phyloP scores from a whole-genome alignment of 2,888 invertebrate species.

The Acrocera orbiculus region DNA sequence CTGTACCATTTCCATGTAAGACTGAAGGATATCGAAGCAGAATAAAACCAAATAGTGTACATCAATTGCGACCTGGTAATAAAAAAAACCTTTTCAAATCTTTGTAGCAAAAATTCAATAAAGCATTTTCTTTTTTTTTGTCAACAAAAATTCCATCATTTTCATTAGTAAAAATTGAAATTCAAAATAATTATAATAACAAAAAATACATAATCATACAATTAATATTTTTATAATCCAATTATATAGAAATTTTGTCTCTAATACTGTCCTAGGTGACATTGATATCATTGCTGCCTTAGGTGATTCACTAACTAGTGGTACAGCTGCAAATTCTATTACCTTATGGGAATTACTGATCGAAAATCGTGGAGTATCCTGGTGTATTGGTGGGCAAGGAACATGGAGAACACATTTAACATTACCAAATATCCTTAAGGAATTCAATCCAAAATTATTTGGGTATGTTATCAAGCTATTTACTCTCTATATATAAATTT shows the following conservation, averaged over 20 bases:
- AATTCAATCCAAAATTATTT: conserved; percentile 42
- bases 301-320: conserved; percentile 43
- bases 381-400: conserved; percentile 34
- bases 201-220: too few relatives aligned
- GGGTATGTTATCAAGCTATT: conserved; percentile 29
- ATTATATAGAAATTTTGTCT: too few relatives aligned
- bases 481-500: too few relatives aligned
- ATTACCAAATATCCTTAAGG: conserved; percentile 40
- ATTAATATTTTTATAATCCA: too few relatives aligned
- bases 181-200: too few relatives aligned
- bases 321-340: conserved; percentile 34
- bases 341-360: conserved; percentile 29
- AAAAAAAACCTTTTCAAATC: background rate
- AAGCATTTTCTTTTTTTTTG: too few relatives aligned
- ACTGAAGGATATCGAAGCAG: conserved; percentile 21
- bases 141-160: too few relatives aligned
- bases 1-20: conserved; percentile 26
- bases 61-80: conserved; percentile 33
- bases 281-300: conserved; percentile 40
- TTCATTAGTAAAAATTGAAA: too few relatives aligned
- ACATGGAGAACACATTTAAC: conserved; percentile 36
- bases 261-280: conserved; percentile 37
- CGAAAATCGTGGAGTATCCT: conserved; percentile 34
- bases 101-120: too few relatives aligned
- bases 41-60: conserved; percentile 33